Base-by-base conservation (phyloP, 1,140 invertebrate species). In the fruit fly (Drosophila melanogaster) region DNA sequence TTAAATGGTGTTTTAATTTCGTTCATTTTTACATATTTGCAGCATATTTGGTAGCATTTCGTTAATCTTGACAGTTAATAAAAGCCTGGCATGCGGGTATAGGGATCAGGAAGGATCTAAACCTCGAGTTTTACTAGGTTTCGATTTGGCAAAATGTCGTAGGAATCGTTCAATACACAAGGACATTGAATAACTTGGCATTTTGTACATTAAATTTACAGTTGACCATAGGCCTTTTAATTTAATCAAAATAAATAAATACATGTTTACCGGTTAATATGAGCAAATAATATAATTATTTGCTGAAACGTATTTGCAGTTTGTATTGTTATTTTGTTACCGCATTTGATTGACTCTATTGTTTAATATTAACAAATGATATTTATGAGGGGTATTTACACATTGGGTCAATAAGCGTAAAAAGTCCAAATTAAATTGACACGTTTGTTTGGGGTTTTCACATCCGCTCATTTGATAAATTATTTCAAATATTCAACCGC, bases 21-120 rank as follows among this genome's bases (percentile, higher is more conserved):
- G 46, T 35, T 58, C 4, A 24, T 64, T 55, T 55, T 47, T 37
- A 57, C 57, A 78, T 78, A 78, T 67, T 65, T 70, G 58, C 70
- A 56, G 46, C 50, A 58, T 66, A 58, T 66, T 61, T 58, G 53
- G 4, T n/a, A n/a, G 46, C 46, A 5, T 35, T 51, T 51, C 11
- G 49, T 35, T 35, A 19, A 51, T 35, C 49, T 15, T 10, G 3
- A 1, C 22, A 26, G 12, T n/a, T 46, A 11, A n/a, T 8, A 24
- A 6, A 24, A 8, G 2, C 12, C 8, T 6, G 50, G 17, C 50
- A 53, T 53, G 50, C 33, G 17, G 17, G n/a, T 30, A 30, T 8
- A 10, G 1, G 15, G 15, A 51, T 51, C 49, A 7, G 15, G 11
- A 17, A 17, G 15, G 47, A 30, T 30, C 14, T 30, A 26, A 14